These are phyloP conservation scores for Haemorhous mexicanus DNA, from an alignment of 2,113 vertebrate species.

Conservation along the genomic window DNA sequence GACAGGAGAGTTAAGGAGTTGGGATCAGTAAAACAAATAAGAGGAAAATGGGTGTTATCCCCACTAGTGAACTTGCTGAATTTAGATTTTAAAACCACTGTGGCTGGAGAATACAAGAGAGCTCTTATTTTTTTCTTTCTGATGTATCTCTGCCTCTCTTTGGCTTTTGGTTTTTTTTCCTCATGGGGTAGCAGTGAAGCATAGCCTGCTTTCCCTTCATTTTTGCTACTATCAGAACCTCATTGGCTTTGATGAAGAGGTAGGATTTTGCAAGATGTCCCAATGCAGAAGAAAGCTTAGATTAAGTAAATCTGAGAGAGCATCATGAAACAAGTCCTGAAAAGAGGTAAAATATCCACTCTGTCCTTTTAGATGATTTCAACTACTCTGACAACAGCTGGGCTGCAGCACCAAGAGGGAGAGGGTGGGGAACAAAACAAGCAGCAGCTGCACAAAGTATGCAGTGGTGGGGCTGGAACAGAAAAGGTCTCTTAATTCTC, in stretches of 20 bases:
- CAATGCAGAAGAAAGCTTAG: not conserved
- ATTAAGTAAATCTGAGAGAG: not conserved
- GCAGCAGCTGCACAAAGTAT: slow-evolving; percentile 30
- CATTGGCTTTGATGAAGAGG: not conserved
- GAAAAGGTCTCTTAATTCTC: slow-evolving; percentile 1
- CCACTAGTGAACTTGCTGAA: not conserved
- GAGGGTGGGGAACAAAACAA: not conserved
- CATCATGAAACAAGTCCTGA: not conserved
- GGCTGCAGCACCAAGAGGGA: not conserved
- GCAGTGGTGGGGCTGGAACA: not conserved
- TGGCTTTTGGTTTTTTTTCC: not conserved
- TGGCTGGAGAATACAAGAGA: not conserved
- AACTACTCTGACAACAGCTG: not conserved
- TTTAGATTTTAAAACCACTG: not conserved
- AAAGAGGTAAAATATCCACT: not conserved
- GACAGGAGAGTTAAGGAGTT: not conserved
- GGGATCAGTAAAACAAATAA: not conserved
- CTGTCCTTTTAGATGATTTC: not conserved
- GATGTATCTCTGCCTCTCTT: not conserved
- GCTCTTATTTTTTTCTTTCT: not conserved
- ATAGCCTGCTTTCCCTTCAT: not conserved
- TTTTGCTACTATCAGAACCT: not conserved
- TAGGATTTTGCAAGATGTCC: not conserved
- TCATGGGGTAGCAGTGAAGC: not conserved
- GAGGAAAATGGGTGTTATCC: not conserved